A percentile compares a stretch with the other conserved stretches of the same genome.
Evolutionary conservation across 92 coral and sea anemone species (phyloP).

Genomic region (Metridium senile): DNA sequence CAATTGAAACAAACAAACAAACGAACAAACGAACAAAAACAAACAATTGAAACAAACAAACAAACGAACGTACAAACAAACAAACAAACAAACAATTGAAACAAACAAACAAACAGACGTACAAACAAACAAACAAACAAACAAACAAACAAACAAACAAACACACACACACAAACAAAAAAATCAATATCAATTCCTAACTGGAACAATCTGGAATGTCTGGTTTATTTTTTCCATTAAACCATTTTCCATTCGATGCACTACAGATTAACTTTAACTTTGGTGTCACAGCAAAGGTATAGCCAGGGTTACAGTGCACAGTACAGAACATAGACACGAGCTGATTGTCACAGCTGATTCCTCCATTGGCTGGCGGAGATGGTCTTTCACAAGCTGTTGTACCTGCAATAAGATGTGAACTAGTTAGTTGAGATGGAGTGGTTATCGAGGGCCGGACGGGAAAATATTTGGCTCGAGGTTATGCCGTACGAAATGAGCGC

Average conservation of each 20-base stretch:
- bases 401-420: background rate
- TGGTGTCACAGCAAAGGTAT: conserved; percentile 12
- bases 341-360: conserved; percentile 8
- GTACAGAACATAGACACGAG: conserved; percentile 17
- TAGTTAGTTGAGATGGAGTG: background rate
- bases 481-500: too few relatives aligned
- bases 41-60: too few relatives aligned
- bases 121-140: too few relatives aligned
- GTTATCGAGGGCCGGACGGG: background rate
- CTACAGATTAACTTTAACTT: background rate
- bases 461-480: too few relatives aligned
- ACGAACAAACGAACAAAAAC: background rate
- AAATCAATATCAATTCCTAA: too few relatives aligned
- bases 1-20: too few relatives aligned
- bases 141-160: too few relatives aligned
- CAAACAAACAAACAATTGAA: too few relatives aligned
- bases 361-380: conserved; percentile 22
- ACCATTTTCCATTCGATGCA: conserved; percentile 29
- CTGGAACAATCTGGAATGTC: conserved; percentile 30
- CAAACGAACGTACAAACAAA: too few relatives aligned
- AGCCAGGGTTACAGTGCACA: conserved; percentile 34
- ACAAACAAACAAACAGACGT: too few relatives aligned
- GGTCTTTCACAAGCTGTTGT: background rate
- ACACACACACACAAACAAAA: background rate
- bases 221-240: background rate